phyloP scores from a whole-genome alignment of 2,113 vertebrate species.

The Telmatochromis bifrenatus region DNA sequence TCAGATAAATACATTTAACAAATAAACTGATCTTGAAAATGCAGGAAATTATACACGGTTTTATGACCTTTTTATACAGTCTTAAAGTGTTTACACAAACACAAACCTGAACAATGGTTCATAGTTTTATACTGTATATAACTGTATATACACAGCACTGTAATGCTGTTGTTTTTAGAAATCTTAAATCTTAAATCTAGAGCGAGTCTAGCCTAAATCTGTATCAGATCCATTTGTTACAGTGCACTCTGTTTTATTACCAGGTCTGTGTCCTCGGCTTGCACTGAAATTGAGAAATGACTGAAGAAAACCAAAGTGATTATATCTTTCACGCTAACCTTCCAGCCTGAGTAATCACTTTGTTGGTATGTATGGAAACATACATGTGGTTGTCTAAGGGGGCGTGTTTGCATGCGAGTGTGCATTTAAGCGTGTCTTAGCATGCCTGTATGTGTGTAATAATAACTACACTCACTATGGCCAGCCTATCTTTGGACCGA shows the following conservation, averaged over 20 bases:
- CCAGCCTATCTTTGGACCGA: conserved; percentile 23
- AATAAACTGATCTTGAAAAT: background rate
- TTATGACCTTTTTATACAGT: background rate
- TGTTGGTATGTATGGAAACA: background rate
- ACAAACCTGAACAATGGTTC: background rate
- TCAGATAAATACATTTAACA: background rate
- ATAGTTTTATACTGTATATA: background rate
- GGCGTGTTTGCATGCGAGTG: background rate
- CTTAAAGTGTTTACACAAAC: background rate
- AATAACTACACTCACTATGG: conserved; percentile 21
- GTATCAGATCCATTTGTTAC: no score
- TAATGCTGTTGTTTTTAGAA: background rate
- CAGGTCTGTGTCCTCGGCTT: background rate
- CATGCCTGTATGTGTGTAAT: conserved; percentile 10
- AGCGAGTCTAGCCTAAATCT: background rate
- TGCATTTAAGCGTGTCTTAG: conserved; percentile 7
- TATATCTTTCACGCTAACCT: background rate
- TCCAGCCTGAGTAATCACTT: background rate
- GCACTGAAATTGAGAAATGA: background rate
- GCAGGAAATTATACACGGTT: background rate
- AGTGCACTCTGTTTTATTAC: background rate
- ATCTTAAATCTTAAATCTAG: background rate
- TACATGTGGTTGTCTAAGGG: background rate
- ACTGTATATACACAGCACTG: background rate
- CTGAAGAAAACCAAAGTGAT: background rate